Conservation (phyloP, 92 coral and sea anemone genomes). For the Parazoanthus darwini region DNA sequence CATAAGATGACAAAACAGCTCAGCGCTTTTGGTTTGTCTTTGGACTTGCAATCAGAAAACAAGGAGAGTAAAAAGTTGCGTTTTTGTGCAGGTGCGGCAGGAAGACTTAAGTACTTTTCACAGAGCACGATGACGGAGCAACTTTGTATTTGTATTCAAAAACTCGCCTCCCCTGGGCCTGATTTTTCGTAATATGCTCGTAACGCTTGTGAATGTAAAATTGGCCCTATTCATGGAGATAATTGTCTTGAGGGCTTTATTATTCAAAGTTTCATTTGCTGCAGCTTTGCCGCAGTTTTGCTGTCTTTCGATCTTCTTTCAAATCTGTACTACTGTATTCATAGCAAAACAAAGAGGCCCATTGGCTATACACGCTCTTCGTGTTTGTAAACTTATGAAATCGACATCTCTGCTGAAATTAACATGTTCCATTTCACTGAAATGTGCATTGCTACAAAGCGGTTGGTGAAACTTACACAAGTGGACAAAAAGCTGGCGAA, state of each 20-base stretch:
- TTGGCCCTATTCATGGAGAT: background rate
- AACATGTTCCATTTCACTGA: background rate
- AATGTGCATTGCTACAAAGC: background rate
- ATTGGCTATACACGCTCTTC: constrained; percentile 6
- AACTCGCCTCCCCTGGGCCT: constrained; percentile 33
- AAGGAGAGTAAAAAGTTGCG: background rate
- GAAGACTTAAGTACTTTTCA: constrained; percentile 25
- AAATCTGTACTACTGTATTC: background rate
- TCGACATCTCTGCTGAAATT: constrained; percentile 15
- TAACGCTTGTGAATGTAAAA: constrained; percentile 19
- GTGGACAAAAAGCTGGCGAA: background rate
- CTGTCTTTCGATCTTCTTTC: constrained; percentile 25
- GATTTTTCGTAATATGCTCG: background rate
- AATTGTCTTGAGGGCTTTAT: constrained; percentile 1
- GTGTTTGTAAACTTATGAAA: constrained; percentile 33
- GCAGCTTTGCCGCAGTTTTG: constrained; percentile 32
- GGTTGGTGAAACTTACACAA: constrained; percentile 1
- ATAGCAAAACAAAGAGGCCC: constrained; percentile 16
- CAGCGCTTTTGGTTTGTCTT: background rate
- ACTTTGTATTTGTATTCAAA: constrained; percentile 26
- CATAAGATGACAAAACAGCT: background rate
- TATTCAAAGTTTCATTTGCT: constrained; percentile 4
- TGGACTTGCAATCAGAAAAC: background rate
- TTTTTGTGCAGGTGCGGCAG: constrained; percentile 14
- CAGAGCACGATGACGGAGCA: constrained; percentile 1